phyloP scores from a whole-genome alignment of 2,113 vertebrate genomes.

The Aythya baeri region DNA sequence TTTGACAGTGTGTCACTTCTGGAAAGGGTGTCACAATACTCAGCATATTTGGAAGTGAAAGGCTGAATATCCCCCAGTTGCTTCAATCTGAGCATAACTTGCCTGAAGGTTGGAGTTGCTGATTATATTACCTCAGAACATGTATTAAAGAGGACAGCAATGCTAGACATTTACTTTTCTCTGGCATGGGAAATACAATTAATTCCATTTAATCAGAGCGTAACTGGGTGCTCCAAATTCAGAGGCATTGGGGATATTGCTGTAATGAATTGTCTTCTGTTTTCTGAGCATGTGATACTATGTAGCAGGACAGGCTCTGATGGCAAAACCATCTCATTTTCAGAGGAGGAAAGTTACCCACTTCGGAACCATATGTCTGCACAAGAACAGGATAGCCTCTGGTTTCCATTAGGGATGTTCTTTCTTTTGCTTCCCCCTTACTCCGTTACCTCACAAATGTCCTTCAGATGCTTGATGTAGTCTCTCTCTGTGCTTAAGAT shows the following conservation, averaged over 20 bases:
- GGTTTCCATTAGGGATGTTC: not conserved
- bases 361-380: not conserved
- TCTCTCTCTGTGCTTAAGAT: conserved; percentile 96
- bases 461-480: conserved; percentile 98
- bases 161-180: conserved; percentile 15
- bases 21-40: not conserved
- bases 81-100: not conserved
- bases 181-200: conserved; percentile 22
- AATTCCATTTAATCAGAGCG: conserved; percentile 37
- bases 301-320: not conserved
- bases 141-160: not conserved
- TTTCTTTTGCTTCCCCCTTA: not conserved
- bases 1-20: not conserved
- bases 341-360: not conserved
- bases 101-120: conserved; percentile 1
- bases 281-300: not conserved
- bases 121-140: not conserved
- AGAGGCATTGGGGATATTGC: not conserved
- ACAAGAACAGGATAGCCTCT: not conserved
- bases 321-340: not conserved
- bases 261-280: not conserved
- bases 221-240: not conserved
- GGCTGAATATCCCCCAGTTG: not conserved
- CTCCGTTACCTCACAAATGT: conserved; percentile 91
- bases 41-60: not conserved